Base-by-base conservation (phyloP, 2,113 vertebrate genomes). In the Onychostruthus taczanowskii region DNA sequence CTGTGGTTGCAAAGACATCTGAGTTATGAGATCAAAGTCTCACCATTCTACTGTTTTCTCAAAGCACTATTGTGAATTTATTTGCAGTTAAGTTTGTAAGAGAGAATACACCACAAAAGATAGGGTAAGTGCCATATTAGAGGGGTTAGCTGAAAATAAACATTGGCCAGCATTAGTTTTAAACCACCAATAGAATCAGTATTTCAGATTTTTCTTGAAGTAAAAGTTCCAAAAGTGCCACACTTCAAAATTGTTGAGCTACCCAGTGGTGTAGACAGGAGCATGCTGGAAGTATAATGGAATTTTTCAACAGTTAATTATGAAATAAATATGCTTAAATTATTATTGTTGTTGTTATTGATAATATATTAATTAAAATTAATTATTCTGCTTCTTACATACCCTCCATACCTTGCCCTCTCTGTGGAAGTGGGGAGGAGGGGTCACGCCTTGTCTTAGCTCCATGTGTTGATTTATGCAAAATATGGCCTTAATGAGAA, bases 371-470 rank as follows among this genome's bases (percentile, higher is more conserved):
- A 52, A 53, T 55, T 20, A 31, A 30, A 37, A 31, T 49, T 18
- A 70, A 31, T 62, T 56, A 46, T 66, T 67, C 41, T 52, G 4
- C 1, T 46, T 72, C 37, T 52, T 80, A 52, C 7, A 61, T 27
- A n/a, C 3, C 4, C 13, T 72, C 14, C 14, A 43, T 26, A 21
- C 5, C 1, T 33, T 55, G 24, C n/a, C 2, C 0, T 66, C 14
- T 62, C 31, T n/a, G 14, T 69, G 47, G 50, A 63, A 73, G 13
- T 23, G 7, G 7, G 7, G 7, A 28, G 5, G 8, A 70, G 3
- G 3, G 5, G 4, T 61, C 19, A 33, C 50, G 16, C 13, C 3
- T 41, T 46, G 2, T 31, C 14, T 63, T 72, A 31, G 6, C 8
- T 63, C 24, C 17, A n/a, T 55, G 39, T 74, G 20, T 69, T 2